Conservation (phyloP, 2,888 invertebrate genomes). For the Himalopsyche japonica region DNA sequence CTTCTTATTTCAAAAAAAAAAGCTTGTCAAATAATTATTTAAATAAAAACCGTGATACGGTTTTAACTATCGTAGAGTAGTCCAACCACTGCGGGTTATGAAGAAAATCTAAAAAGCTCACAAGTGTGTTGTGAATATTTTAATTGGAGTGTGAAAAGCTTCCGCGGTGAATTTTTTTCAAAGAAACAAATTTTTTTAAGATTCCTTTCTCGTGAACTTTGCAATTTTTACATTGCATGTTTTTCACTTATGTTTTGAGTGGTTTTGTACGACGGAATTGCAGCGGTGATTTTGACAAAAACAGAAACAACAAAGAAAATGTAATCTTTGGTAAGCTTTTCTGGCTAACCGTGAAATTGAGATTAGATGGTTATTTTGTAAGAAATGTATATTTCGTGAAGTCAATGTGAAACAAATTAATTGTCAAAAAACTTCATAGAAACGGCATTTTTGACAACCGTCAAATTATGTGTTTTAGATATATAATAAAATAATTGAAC, state of each 20-base stretch:
- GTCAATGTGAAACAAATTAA: no score
- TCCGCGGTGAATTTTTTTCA: background rate
- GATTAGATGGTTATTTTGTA: no score
- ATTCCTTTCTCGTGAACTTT: background rate
- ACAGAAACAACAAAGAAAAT: background rate
- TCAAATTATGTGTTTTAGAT: no score
- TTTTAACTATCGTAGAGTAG: background rate
- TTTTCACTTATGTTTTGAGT: background rate
- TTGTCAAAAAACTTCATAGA: no score
- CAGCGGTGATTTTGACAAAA: background rate
- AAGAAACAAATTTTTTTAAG: background rate
- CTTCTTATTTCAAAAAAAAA: no score
- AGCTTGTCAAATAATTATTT: no score
- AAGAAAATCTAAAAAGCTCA: background rate
- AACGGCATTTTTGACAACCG: no score
- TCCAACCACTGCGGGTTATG: background rate
- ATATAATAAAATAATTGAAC: no score
- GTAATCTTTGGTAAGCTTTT: no score
- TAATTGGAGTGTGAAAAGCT: constrained; percentile 7
- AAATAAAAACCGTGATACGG: no score
- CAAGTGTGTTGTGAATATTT: background rate
- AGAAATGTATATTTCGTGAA: no score
- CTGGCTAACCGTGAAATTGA: no score
- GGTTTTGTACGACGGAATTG: background rate
- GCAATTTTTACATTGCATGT: background rate